Evolutionary conservation across 2,113 vertebrate genomes (phyloP).

Genomic region (Epinephelus cyanopodus): DNA sequence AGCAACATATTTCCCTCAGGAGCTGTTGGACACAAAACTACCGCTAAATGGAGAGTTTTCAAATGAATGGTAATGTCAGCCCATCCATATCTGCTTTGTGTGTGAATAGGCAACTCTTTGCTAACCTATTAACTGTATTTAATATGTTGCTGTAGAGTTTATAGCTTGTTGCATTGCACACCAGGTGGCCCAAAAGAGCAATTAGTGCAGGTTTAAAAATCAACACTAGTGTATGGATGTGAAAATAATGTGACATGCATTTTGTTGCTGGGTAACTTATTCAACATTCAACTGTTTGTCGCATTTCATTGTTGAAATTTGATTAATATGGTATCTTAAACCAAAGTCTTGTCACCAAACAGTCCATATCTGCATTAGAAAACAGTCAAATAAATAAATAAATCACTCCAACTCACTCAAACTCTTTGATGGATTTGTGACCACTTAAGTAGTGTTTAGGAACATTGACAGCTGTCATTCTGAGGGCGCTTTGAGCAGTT

Average conservation of each 20-base stretch:
- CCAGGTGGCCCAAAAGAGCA: neutral
- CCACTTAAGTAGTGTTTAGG: neutral
- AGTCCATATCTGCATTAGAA: conserved; percentile 22
- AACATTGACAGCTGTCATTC: conserved; percentile 19
- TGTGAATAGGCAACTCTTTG: neutral
- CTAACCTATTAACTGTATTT: neutral
- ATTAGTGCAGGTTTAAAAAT: neutral
- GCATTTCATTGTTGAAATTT: neutral
- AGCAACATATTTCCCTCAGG: neutral
- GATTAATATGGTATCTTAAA: conserved; percentile 10
- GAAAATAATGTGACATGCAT: neutral
- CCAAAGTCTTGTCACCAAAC: conserved; percentile 6
- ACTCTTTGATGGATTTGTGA: neutral
- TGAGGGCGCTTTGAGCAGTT: conserved; percentile 3
- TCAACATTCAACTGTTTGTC: neutral
- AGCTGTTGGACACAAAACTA: neutral
- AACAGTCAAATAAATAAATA: conserved; percentile 39
- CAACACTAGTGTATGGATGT: neutral
- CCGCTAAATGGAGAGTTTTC: neutral
- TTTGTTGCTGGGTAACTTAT: neutral
- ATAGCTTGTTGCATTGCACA: neutral
- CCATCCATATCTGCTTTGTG: neutral
- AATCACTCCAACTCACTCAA: conserved; percentile 13
- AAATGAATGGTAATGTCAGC: neutral
- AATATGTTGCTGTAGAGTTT: conserved; percentile 17